Evolutionary conservation across 2,888 invertebrate species (phyloP), one percentile per base, ranked within the genome.

Genomic region (Pheosia tremula): DNA sequence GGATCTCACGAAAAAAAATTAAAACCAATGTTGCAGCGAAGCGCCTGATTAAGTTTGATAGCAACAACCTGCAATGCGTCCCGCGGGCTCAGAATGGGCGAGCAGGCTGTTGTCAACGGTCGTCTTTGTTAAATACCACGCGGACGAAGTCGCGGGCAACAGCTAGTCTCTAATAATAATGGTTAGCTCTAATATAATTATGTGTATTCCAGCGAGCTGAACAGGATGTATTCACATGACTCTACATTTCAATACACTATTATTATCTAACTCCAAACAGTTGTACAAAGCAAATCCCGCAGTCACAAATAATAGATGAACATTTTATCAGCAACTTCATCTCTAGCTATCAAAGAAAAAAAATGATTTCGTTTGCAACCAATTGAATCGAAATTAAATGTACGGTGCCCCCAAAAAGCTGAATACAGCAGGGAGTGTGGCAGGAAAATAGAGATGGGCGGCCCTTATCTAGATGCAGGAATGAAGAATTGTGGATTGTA

Each of bases 341-440:
- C 90, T 86, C 73, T 79, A 83, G 84, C 85, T 85, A 86, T 84
- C 83, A 84, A 82, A 78, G 77, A 90, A 90, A 88, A 88, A 24
- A 91, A 89, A 88, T 86, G 86, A 90, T 90, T 91, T 88, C 87
- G 84, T 88, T 90, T 86, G 84, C 85, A 83, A 78, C 79, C 84
- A 88, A 92, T 93, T 88, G 89, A 90, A 92, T 89, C 81, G 88
- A 83, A 91, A 91, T 91, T 85, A 86, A 93, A 91, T 90, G 86
- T 88, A 87, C 84, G 85, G 82, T 76, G 81, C 84, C 88, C 88
- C 86, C 80, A 82, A 86, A 85, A 85, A 79, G 45, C 56, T 45
- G 56, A 56, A 43, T 13, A 79, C 80, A 82, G 87, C 85, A 84
- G 78, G 80, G 81, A 64, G 59, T 70, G 63, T 59, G 78, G 79